Evolutionary conservation across 2,888 invertebrate genomes (phyloP), one percentile per base, ranked within the genome.

Genomic region (Zaprionus obscuricornis): DNA sequence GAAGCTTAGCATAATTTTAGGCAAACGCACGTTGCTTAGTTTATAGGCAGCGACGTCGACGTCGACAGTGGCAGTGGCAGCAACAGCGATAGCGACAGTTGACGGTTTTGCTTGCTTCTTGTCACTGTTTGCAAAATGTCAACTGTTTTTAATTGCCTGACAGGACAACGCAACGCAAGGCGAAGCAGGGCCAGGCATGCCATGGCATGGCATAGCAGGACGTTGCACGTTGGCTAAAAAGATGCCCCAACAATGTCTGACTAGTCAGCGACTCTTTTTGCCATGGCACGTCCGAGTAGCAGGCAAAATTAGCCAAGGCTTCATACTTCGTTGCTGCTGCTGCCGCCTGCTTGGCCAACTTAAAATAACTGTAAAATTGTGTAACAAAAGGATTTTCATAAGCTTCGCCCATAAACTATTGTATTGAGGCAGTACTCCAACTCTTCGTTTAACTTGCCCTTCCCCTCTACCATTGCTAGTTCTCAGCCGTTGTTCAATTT

Each of bases 301-400:
- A 11, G 58, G 49, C 64, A 31, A 83, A 83, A 78, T 78, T 78
- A 83, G 76, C 78, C 63, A 42, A 29, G 51, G 29, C 39, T 11
- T 6, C 34, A 26, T 5, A n/a, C 63, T 13, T 6, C 36, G n/a
- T n/a, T n/a, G n/a, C n/a, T n/a, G n/a, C n/a, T n/a, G n/a, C n/a
- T n/a, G n/a, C n/a, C n/a, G n/a, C 58, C 10, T 24, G 29, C n/a
- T 22, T 16, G 13, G 34, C 29, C 67, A 71, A 64, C 78, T 74
- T 75, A 78, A 70, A 78, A 78, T 82, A 82, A 78, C 77, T 78
- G 77, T 82, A 74, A 78, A 78, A 82, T 74, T 81, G 79, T 81
- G 83, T 83, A 83, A 81, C 84, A 81, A 81, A 81, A 83, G 84
- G 83, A 83, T 81, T 79, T 79, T 79, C 83, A 79, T 79, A 79